A percentile compares a stretch with the other conserved stretches of the same genome.
These are phyloP conservation scores for Helleia helle DNA, from an alignment of 2,888 invertebrate species.

Conservation along the genomic window DNA sequence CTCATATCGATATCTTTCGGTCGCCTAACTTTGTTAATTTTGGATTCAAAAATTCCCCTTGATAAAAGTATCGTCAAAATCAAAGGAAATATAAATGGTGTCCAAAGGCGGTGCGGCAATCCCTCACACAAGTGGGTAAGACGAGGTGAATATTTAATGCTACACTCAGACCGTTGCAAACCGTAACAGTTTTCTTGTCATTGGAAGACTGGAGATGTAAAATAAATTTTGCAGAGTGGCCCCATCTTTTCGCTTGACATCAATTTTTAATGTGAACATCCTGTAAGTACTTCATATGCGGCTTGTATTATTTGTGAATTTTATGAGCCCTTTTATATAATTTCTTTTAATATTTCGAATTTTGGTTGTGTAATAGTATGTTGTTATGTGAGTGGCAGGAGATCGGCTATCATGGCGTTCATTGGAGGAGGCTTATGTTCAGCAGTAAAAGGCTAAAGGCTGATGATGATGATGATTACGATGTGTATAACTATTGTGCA, in stretches of 20 bases:
- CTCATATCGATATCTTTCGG: not conserved
- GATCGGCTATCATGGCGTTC: no score
- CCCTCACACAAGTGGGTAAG: slow-evolving; percentile 75
- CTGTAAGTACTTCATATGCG: slow-evolving; percentile 60
- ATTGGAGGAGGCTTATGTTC: no score
- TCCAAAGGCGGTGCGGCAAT: slow-evolving; percentile 70
- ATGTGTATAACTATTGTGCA: no score
- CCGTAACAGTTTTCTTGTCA: slow-evolving; percentile 75
- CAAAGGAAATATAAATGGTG: slow-evolving; percentile 72
- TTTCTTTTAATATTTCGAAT: no score
- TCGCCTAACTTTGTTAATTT: slow-evolving; percentile 10
- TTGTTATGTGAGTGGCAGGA: no score
- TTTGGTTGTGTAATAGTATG: no score
- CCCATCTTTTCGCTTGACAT: slow-evolving; percentile 72
- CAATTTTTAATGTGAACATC: slow-evolving; percentile 67
- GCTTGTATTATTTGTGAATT: slow-evolving; percentile 51
- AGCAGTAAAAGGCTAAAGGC: no score
- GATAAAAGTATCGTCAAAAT: slow-evolving; percentile 36
- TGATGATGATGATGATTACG: no score
- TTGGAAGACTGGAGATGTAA: slow-evolving; percentile 71
- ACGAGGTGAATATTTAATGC: slow-evolving; percentile 71
- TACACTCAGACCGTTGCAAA: slow-evolving; percentile 74
- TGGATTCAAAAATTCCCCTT: slow-evolving; percentile 19
- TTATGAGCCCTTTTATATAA: slow-evolving; percentile 41
- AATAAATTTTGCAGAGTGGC: slow-evolving; percentile 74